Evolutionary conservation across 2,113 vertebrate species (phyloP).

Genomic region (Alosa alosa): DNA sequence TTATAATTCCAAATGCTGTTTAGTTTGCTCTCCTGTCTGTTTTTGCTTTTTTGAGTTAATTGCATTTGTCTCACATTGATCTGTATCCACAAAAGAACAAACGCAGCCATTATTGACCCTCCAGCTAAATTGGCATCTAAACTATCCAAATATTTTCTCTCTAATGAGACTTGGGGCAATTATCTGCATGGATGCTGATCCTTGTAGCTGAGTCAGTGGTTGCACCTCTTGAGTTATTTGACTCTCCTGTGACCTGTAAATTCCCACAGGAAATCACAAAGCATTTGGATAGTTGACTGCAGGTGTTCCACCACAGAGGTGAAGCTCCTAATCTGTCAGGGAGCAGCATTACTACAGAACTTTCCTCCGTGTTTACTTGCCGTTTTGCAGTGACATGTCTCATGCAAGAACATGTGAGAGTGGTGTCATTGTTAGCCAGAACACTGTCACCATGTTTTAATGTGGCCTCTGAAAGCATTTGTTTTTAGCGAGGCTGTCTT

Average conservation of each 20-base stretch:
- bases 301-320: not conserved
- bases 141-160: not conserved
- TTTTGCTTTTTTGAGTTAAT: not conserved
- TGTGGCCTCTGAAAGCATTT: not conserved
- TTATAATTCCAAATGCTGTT: not conserved
- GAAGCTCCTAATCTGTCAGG: not conserved
- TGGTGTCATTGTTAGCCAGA: not conserved
- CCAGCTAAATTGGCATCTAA: not conserved
- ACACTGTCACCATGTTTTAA: not conserved
- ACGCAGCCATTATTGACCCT: not conserved
- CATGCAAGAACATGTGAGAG: not conserved
- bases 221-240: not conserved
- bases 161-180: not conserved
- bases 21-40: not conserved
- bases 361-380: not conserved
- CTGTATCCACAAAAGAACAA: not conserved
- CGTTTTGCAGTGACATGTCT: not conserved
- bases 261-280: not conserved
- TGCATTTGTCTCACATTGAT: not conserved
- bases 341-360: not conserved
- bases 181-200: not conserved
- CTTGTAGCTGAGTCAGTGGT: not conserved
- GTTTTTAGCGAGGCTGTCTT: not conserved
- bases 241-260: not conserved
- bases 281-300: not conserved